These are phyloP conservation scores for Atractosteus spatula DNA, from an alignment of 2,113 vertebrate genomes.

Conservation along the genomic window DNA sequence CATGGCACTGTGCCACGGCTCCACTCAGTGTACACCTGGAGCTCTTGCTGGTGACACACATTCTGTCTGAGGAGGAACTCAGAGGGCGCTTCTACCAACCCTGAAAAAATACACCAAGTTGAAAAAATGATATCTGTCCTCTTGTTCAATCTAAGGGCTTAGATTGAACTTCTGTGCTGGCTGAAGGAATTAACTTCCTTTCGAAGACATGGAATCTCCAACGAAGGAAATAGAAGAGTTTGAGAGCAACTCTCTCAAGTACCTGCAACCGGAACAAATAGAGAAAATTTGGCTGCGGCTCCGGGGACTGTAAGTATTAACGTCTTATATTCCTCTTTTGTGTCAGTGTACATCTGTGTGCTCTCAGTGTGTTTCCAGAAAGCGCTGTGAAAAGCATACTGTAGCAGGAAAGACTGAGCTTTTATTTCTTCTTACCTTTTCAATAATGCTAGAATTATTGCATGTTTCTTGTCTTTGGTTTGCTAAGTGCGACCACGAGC, in stretches of 20 bases:
- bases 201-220: slow-evolving; percentile 87
- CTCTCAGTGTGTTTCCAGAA: slow-evolving; percentile 4
- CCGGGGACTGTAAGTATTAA: slow-evolving; percentile 89
- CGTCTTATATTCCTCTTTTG: slow-evolving; percentile 30
- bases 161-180: slow-evolving; percentile 20
- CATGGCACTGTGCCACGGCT: slow-evolving; percentile 38
- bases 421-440: no score
- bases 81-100: neutral
- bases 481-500: no score
- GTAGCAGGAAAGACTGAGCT: no score
- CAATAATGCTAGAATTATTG: no score
- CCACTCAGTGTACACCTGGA: slow-evolving; percentile 30
- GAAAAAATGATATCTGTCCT: slow-evolving; percentile 29
- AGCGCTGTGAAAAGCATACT: slow-evolving; percentile 12
- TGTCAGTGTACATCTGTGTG: neutral
- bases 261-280: slow-evolving; percentile 94
- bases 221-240: slow-evolving; percentile 99
- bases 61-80: neutral
- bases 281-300: slow-evolving; percentile 99
- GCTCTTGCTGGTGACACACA: slow-evolving; percentile 5
- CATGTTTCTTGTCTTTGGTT: no score
- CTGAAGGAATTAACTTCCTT: slow-evolving; percentile 50
- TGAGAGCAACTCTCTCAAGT: slow-evolving; percentile 95
- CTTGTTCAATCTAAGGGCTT: slow-evolving; percentile 33
- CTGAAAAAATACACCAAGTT: slow-evolving; percentile 1